Conservation (phyloP, 2,113 vertebrate species). For the Alces alces region DNA sequence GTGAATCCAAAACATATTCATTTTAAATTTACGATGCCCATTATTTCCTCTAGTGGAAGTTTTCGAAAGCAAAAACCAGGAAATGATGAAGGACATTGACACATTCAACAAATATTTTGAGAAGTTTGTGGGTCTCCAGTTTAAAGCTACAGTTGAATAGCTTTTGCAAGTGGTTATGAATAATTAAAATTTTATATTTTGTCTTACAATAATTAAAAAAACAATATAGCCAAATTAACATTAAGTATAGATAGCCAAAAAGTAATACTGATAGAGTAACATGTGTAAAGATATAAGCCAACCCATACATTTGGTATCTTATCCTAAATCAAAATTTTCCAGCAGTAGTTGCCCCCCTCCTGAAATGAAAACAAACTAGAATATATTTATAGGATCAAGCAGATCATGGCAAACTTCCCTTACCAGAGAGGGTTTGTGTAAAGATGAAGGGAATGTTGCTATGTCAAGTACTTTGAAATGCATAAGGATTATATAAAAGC, state of each 20-base stretch:
- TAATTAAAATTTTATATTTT: slow-evolving; percentile 15
- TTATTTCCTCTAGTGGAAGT: slow-evolving; percentile 11
- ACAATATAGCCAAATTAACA: neutral
- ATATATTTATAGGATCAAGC: neutral
- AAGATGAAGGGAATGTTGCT: neutral
- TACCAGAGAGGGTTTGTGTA: neutral
- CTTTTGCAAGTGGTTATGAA: slow-evolving; percentile 35
- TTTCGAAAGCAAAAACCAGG: slow-evolving; percentile 40
- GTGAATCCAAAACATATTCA: slow-evolving; percentile 11
- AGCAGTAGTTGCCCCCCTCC: neutral
- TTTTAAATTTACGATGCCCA: slow-evolving; percentile 31
- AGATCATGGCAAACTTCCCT: neutral
- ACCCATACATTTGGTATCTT: neutral
- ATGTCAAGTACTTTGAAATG: neutral
- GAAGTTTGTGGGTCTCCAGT: neutral
- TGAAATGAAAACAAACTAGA: neutral
- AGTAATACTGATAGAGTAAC: neutral
- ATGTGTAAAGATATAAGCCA: neutral
- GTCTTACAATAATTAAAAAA: slow-evolving; percentile 12
- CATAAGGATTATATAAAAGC: neutral
- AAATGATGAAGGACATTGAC: slow-evolving; percentile 37
- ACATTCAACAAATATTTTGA: slow-evolving; percentile 49
- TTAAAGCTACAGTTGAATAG: slow-evolving; percentile 28
- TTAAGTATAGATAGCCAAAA: slow-evolving; percentile 25
- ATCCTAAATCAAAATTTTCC: neutral